Conservation (phyloP, 2,888 invertebrate genomes). For the Drosophila histrio region DNA sequence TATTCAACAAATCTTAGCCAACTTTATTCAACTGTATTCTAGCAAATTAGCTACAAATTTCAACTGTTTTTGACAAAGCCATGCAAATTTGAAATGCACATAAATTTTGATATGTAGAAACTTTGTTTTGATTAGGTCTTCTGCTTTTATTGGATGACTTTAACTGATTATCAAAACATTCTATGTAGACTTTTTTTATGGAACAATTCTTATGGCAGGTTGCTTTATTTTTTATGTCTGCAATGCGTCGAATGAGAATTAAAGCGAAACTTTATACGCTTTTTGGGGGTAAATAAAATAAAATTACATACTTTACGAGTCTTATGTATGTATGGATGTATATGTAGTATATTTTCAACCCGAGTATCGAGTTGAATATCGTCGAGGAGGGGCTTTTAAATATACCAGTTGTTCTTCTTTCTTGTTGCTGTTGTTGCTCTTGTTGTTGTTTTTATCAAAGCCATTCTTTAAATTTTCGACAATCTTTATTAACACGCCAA, state of each 20-base stretch:
- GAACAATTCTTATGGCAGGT: neutral
- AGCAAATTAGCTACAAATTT: neutral
- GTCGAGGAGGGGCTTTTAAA: slow-evolving; percentile 45
- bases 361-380: slow-evolving; percentile 1
- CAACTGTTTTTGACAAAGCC: neutral
- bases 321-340: too few relatives aligned
- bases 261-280: slow-evolving; percentile 20
- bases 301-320: slow-evolving; percentile 56
- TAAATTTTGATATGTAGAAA: neutral
- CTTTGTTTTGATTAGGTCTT: slow-evolving; percentile 1
- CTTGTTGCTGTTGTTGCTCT: slow-evolving; percentile 24
- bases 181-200: neutral
- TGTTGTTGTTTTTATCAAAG: slow-evolving; percentile 45
- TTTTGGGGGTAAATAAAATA: slow-evolving; percentile 44
- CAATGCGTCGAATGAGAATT: neutral
- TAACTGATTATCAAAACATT: neutral
- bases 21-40: neutral
- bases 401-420: slow-evolving; percentile 62
- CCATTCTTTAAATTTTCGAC: slow-evolving; percentile 61
- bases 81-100: neutral
- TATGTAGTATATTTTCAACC: slow-evolving; percentile 32
- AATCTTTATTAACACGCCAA: slow-evolving; percentile 61
- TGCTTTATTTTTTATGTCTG: neutral
- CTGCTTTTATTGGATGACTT: neutral
- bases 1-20: too few relatives aligned